These are phyloP conservation scores for Sinohyriopsis cumingii DNA, from an alignment of 2,888 invertebrate genomes.

Conservation along the genomic window DNA sequence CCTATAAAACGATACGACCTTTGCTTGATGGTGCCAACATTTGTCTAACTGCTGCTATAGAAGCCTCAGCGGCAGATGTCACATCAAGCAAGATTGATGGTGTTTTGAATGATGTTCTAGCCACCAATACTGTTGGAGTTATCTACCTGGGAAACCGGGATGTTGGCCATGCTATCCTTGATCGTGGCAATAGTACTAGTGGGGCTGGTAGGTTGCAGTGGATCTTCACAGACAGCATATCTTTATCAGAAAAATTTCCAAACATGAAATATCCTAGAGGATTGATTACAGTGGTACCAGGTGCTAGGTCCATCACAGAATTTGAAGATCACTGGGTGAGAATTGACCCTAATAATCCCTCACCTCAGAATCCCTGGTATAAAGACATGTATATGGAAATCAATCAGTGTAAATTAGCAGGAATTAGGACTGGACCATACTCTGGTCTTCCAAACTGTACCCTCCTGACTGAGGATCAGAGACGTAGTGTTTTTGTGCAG, in stretches of 20 bases:
- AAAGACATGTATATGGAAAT: slow-evolving; percentile 60
- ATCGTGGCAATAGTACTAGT: slow-evolving; percentile 27
- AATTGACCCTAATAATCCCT: slow-evolving; percentile 50
- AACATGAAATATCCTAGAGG: slow-evolving; percentile 56
- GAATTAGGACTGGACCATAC: slow-evolving; percentile 25
- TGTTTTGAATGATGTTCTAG: slow-evolving; percentile 35
- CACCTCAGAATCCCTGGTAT: slow-evolving; percentile 63
- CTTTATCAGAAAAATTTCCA: slow-evolving; percentile 38
- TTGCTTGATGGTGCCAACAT: slow-evolving; percentile 47
- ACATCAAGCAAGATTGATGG: slow-evolving; percentile 29
- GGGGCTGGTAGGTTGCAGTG: slow-evolving; percentile 63
- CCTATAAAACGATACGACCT: slow-evolving; percentile 47
- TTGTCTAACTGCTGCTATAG: slow-evolving; percentile 58
- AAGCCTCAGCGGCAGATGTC: slow-evolving; percentile 35
- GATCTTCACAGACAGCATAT: slow-evolving; percentile 59
- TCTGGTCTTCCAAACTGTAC: slow-evolving; percentile 19
- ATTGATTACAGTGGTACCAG: slow-evolving; percentile 53
- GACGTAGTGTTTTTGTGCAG: slow-evolving; percentile 53
- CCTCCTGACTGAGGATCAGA: slow-evolving; percentile 25
- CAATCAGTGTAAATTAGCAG: slow-evolving; percentile 49
- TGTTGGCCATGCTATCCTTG: slow-evolving; percentile 40
- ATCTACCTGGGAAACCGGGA: slow-evolving; percentile 52
- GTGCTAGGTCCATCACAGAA: slow-evolving; percentile 59
- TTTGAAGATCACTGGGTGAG: slow-evolving; percentile 69
- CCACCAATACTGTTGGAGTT: slow-evolving; percentile 49